Percentiles rank a stretch among this genome's conserved stretches.
These are phyloP conservation scores for Sapayoa aenigma DNA, from an alignment of 2,113 vertebrate genomes.

Conservation along the genomic window DNA sequence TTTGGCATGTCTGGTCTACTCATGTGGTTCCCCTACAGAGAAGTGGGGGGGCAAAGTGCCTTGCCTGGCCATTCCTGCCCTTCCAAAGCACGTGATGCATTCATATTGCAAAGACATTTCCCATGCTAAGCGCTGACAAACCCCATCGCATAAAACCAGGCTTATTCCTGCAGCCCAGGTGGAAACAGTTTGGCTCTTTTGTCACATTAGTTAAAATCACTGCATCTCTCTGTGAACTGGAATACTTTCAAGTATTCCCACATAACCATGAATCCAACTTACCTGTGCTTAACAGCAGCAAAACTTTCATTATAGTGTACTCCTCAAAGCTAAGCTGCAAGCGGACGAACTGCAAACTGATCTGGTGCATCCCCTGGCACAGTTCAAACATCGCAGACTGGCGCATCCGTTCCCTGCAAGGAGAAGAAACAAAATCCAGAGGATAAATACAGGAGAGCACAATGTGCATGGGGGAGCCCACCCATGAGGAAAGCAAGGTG, in stretches of 20 bases:
- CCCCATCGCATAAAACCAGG: not conserved
- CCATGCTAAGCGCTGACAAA: not conserved
- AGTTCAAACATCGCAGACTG: slow-evolving; percentile 98
- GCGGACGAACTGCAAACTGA: slow-evolving; percentile 97
- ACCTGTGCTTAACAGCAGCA: slow-evolving; percentile 97
- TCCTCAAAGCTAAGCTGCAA: slow-evolving; percentile 96
- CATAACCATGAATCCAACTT: not conserved
- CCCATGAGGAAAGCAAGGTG: rapidly evolving
- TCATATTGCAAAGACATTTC: not conserved
- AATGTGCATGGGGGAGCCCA: not conserved
- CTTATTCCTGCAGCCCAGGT: rapidly evolving
- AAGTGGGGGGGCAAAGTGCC: not conserved
- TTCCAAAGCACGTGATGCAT: rapidly evolving
- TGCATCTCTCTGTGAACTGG: not conserved
- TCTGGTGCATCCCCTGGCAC: slow-evolving; percentile 96
- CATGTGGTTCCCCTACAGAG: rapidly evolving
- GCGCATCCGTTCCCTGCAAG: slow-evolving; percentile 91
- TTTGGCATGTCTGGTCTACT: rapidly evolving
- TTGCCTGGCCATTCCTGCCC: not conserved
- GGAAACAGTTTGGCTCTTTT: not conserved
- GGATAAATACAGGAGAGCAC: not conserved
- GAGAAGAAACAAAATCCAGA: not conserved
- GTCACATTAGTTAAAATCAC: not conserved
- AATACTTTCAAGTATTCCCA: not conserved
- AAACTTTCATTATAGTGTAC: slow-evolving; percentile 96